Evolutionary conservation across 2,113 vertebrate genomes (phyloP).

Genomic region (Larimichthys crocea): DNA sequence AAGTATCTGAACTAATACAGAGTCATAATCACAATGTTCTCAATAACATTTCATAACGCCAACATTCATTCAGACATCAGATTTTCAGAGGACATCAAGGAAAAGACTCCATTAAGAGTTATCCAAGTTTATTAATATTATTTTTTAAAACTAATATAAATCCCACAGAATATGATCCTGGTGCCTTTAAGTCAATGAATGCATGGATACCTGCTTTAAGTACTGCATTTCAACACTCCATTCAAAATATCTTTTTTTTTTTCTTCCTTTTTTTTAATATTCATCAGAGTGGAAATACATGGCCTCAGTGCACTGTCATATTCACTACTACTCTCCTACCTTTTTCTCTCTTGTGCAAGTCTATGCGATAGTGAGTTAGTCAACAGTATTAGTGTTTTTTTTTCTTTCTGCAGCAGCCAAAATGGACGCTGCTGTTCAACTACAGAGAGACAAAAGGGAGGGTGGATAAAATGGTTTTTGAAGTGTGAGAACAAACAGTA

Average conservation of each 20-base stretch:
- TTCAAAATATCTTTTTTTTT: conserved; percentile 82
- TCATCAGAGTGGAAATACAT: conserved; percentile 89
- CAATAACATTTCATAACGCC: background rate
- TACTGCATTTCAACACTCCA: conserved; percentile 92
- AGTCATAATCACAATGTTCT: background rate
- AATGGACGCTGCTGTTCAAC: conserved; percentile 73
- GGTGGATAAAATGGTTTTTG: conserved; percentile 42
- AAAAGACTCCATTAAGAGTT: conserved; percentile 89
- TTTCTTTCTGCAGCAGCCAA: conserved; percentile 91
- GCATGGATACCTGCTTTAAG: conserved; percentile 92
- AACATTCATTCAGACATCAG: conserved; percentile 19
- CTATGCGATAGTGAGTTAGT: conserved; percentile 93
- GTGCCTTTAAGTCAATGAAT: conserved; percentile 90
- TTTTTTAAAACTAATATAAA: conserved; percentile 97
- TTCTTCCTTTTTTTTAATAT: conserved; percentile 52
- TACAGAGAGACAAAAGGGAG: conserved; percentile 74
- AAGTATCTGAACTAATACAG: background rate
- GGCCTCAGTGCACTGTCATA: conserved; percentile 86
- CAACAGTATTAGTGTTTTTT: conserved; percentile 94
- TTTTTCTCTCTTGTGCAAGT: conserved; percentile 92
- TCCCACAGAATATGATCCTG: conserved; percentile 90
- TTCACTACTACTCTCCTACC: conserved; percentile 86
- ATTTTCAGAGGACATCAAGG: conserved; percentile 50
- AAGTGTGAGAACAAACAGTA: conserved; percentile 64
- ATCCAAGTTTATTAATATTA: conserved; percentile 99